These are phyloP conservation scores for Drosophila ananassae DNA, from an alignment of 1,140 invertebrate species.

Conservation along the genomic window DNA sequence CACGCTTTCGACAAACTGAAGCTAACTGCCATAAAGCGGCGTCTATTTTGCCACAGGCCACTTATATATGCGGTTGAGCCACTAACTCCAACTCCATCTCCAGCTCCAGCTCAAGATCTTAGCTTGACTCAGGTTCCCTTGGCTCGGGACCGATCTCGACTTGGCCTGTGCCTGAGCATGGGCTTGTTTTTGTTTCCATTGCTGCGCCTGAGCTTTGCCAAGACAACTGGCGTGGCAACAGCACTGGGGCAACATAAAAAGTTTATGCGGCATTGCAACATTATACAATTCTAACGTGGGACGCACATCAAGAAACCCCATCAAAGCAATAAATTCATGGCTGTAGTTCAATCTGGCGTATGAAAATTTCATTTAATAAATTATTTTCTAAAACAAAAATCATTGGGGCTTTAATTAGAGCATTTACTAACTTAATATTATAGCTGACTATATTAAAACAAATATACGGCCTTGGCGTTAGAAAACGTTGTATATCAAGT, in stretches of 20 bases:
- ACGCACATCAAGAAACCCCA: not conserved
- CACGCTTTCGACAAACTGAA: constrained; percentile 73
- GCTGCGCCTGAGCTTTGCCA: constrained; percentile 49
- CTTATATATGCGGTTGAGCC: constrained; percentile 74
- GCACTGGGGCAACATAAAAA: not conserved
- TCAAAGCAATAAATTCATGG: constrained; percentile 5
- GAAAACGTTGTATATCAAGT: not conserved
- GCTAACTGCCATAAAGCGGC: constrained; percentile 80
- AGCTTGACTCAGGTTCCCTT: constrained; percentile 21
- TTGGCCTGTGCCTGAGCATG: constrained; percentile 18
- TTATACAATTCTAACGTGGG: not conserved
- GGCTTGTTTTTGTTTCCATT: constrained; percentile 77
- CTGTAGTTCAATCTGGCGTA: not conserved
- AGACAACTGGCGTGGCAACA: constrained; percentile 14
- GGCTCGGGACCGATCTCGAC: constrained; percentile 45
- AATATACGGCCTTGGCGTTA: not conserved
- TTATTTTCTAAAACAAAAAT: not conserved
- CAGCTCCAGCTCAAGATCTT: constrained; percentile 1
- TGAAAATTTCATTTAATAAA: not conserved
- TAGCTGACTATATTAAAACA: not conserved
- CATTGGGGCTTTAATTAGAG: not conserved
- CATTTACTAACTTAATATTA: not conserved
- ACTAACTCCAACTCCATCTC: constrained; percentile 13
- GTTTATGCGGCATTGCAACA: constrained; percentile 23
- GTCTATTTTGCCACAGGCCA: constrained; percentile 82